Evolutionary conservation across 2,797 vertebrate genomes (phyloP).

Genomic region (Crenichthys baileyi): DNA sequence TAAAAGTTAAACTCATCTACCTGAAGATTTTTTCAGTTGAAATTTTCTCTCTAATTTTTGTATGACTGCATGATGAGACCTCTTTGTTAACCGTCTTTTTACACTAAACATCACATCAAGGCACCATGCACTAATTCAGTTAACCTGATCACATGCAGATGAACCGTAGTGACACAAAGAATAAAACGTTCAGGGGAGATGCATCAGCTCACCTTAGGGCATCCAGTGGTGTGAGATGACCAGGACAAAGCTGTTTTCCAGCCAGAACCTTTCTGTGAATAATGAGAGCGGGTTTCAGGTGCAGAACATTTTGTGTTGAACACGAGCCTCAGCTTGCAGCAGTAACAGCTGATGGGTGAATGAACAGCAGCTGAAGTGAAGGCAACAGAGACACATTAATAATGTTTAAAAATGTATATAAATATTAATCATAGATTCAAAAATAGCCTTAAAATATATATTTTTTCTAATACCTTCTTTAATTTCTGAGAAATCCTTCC

Average conservation of each 20-base stretch:
- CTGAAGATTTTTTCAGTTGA: neutral
- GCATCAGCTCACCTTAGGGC: neutral
- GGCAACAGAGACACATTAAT: neutral
- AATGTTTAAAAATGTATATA: neutral
- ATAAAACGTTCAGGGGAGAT: neutral
- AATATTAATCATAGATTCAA: neutral
- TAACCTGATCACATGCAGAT: too few relatives aligned
- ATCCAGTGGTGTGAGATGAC: neutral
- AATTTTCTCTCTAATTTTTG: neutral
- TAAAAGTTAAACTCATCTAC: neutral
- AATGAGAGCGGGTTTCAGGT: neutral
- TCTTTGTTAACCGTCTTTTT: neutral
- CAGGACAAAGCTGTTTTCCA: neutral
- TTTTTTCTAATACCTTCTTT: neutral
- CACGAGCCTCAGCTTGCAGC: neutral
- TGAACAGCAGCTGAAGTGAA: neutral
- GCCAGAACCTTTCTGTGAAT: too few relatives aligned
- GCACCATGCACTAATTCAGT: neutral
- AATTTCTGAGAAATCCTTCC: too few relatives aligned
- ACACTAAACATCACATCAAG: neutral
- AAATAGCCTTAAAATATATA: neutral
- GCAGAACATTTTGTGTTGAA: neutral
- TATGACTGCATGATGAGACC: neutral
- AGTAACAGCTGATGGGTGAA: neutral
- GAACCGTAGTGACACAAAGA: neutral